Conservation (phyloP, 2,888 invertebrate genomes). For the Orthosia gracilis region DNA sequence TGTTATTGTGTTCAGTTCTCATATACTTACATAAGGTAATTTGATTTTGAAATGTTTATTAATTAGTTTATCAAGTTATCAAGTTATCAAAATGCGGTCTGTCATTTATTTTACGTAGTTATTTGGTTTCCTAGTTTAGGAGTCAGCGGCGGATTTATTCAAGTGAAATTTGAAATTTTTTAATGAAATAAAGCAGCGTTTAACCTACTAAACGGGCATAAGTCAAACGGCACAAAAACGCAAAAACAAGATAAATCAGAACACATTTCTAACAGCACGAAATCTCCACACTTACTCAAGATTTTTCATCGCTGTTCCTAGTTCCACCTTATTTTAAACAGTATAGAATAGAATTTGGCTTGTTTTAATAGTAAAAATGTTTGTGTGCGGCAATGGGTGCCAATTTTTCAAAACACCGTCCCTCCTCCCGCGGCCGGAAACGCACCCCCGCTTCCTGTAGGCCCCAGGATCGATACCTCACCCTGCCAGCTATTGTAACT, state of each 20-base stretch:
- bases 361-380: slow-evolving; percentile 73
- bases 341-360: slow-evolving; percentile 73
- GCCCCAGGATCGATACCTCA: slow-evolving; percentile 87
- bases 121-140: slow-evolving; percentile 4
- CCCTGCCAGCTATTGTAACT: slow-evolving; percentile 82
- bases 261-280: slow-evolving; percentile 72
- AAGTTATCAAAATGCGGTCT: slow-evolving; percentile 24
- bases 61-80: slow-evolving; percentile 45
- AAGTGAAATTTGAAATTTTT: neutral
- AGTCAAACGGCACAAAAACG: slow-evolving; percentile 66
- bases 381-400: slow-evolving; percentile 83
- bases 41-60: slow-evolving; percentile 49
- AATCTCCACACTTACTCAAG: slow-evolving; percentile 70
- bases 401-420: slow-evolving; percentile 90
- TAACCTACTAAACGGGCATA: slow-evolving; percentile 42
- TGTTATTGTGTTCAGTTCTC: slow-evolving; percentile 40
- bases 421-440: slow-evolving; percentile 80
- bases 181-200: slow-evolving; percentile 46
- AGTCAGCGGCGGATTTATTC: neutral
- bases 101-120: slow-evolving; percentile 1
- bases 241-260: slow-evolving; percentile 76
- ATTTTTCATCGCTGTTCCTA: slow-evolving; percentile 21
- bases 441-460: slow-evolving; percentile 87
- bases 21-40: no score
- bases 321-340: slow-evolving; percentile 64